Conservation (phyloP, 2,888 invertebrate species). For the Amblyjoppa proteus region DNA sequence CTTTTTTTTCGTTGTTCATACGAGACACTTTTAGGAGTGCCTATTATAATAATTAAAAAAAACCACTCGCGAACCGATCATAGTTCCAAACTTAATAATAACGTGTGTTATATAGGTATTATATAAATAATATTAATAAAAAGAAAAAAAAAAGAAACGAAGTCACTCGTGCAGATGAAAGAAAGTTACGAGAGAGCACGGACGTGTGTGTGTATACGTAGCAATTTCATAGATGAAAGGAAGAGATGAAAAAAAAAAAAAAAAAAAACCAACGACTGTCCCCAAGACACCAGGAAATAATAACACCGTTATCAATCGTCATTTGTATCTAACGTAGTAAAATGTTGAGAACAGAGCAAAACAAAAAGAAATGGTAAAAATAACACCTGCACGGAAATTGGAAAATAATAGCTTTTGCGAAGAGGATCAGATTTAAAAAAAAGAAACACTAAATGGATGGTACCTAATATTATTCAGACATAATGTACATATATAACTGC, state of each 20-base stretch:
- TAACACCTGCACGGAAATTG: constrained; percentile 48
- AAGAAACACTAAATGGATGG: constrained; percentile 73
- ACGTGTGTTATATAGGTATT: constrained; percentile 80
- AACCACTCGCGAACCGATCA: constrained; percentile 74
- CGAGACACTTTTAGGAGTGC: constrained; percentile 9
- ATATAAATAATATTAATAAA: constrained; percentile 75
- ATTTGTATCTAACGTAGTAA: constrained; percentile 75
- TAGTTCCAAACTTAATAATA: constrained; percentile 78
- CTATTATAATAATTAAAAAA: constrained; percentile 46
- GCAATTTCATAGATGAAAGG: constrained; percentile 68
- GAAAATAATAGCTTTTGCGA: constrained; percentile 46
- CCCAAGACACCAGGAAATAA: constrained; percentile 75
- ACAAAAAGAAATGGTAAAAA: constrained; percentile 34
- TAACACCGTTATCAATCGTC: constrained; percentile 75
- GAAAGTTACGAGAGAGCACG: constrained; percentile 27
- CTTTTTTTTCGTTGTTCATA: constrained; percentile 28
- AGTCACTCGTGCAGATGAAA: constrained; percentile 67
- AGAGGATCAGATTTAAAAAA: constrained; percentile 54
- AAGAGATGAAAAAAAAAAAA: constrained; percentile 49
- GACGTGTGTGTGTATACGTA: constrained; percentile 72
- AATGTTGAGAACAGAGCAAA: constrained; percentile 60
- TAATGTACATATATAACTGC: constrained; percentile 83
- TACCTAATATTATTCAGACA: constrained; percentile 82
- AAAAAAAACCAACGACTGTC: constrained; percentile 75
- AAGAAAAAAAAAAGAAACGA: constrained; percentile 62